Conservation (phyloP, 2,888 invertebrate genomes). For the Dasypolia templi region DNA sequence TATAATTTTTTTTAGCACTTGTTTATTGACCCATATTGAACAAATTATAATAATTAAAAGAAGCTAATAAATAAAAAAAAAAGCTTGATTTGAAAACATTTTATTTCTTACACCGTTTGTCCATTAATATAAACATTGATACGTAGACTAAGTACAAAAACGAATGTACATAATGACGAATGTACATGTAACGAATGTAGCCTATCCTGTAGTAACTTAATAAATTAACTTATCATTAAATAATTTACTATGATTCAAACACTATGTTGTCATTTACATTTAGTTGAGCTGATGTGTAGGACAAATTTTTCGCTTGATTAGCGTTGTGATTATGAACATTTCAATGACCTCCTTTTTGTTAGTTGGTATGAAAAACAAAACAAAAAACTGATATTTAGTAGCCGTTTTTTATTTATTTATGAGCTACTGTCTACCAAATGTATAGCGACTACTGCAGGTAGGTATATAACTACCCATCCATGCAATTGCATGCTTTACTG, state of each 20-base stretch:
- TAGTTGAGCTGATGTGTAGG: constrained; percentile 48
- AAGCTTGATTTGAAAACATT: constrained; percentile 23
- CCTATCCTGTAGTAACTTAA: constrained; percentile 23
- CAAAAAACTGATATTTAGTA: too few species aligned
- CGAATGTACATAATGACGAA: background rate
- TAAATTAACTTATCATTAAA: constrained; percentile 26
- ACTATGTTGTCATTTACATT: constrained; percentile 22
- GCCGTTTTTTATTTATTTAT: too few species aligned
- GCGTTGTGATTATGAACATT: constrained; percentile 6
- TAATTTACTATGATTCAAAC: constrained; percentile 32
- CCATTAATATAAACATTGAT: constrained; percentile 17
- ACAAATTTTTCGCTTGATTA: constrained; percentile 23
- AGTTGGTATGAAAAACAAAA: background rate
- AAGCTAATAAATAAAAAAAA: constrained; percentile 11
- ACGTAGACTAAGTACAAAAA: constrained; percentile 39
- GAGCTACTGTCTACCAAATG: background rate
- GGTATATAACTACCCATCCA: background rate
- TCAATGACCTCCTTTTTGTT: background rate
- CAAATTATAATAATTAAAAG: too few species aligned
- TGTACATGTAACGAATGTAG: too few species aligned
- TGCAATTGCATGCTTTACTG: too few species aligned
- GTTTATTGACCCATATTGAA: too few species aligned
- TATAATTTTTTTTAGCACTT: too few species aligned
- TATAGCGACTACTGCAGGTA: background rate
- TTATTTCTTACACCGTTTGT: constrained; percentile 49